phyloP scores from a whole-genome alignment of 2,113 vertebrate species.

The Corythornis cristatus region DNA sequence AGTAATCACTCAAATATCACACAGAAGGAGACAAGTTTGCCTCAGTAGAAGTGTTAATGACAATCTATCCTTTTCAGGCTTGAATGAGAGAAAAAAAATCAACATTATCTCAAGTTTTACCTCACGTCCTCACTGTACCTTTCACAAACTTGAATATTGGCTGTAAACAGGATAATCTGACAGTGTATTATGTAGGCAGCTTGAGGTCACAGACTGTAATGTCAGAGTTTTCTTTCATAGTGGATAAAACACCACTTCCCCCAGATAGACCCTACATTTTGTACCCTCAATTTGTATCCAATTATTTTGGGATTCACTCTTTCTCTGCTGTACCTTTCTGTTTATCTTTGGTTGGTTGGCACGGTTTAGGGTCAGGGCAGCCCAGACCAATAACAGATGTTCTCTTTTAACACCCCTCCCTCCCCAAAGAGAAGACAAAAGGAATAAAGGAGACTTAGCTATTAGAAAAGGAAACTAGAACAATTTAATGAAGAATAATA shows the following conservation, averaged over 20 bases:
- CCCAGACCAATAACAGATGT: too few species aligned
- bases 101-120: background rate
- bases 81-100: background rate
- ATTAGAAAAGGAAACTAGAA: too few species aligned
- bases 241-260: background rate
- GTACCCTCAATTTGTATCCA: background rate
- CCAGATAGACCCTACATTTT: background rate
- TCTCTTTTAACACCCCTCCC: too few species aligned
- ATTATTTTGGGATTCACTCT: background rate
- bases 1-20: background rate
- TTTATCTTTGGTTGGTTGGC: too few species aligned
- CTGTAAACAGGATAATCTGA: background rate
- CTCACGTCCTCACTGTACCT: background rate
- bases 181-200: background rate
- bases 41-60: background rate
- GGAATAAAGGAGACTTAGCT: too few species aligned
- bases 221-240: background rate
- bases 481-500: too few species aligned
- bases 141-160: background rate
- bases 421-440: too few species aligned
- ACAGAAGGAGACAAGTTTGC: background rate
- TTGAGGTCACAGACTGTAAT: background rate
- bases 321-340: too few species aligned
- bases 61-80: background rate
- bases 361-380: too few species aligned